Conservation (phyloP, 2,888 invertebrate genomes). For the Pediacus dermestoides region DNA sequence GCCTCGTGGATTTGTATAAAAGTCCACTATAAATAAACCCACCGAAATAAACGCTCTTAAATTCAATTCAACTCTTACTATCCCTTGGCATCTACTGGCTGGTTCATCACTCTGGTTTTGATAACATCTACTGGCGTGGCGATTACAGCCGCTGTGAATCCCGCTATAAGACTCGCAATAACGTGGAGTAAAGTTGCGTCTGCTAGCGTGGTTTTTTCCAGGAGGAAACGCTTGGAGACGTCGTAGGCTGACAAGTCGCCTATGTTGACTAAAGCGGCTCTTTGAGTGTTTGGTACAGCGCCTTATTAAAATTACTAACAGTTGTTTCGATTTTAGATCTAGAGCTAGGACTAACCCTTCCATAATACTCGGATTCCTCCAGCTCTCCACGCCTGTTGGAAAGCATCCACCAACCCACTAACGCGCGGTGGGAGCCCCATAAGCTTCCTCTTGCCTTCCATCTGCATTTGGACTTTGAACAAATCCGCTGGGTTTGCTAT, state of each 20-base stretch:
- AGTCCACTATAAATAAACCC: neutral
- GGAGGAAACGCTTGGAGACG: constrained; percentile 73
- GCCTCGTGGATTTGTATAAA: too few species aligned
- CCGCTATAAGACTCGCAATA: constrained; percentile 74
- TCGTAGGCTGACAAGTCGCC: constrained; percentile 89
- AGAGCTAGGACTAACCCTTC: constrained; percentile 70
- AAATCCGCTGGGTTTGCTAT: constrained; percentile 88
- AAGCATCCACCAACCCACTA: constrained; percentile 71
- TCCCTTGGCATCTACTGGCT: constrained; percentile 75
- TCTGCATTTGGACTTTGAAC: constrained; percentile 92
- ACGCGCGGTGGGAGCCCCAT: constrained; percentile 81
- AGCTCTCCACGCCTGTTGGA: constrained; percentile 65
- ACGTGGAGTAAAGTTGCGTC: constrained; percentile 78
- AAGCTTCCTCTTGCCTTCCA: constrained; percentile 79
- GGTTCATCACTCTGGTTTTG: constrained; percentile 93
- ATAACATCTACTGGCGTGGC: constrained; percentile 93
- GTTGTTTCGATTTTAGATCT: too few species aligned
- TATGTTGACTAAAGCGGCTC: constrained; percentile 76
- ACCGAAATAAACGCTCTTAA: neutral
- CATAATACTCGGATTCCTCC: constrained; percentile 82
- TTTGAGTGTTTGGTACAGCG: constrained; percentile 84
- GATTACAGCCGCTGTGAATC: constrained; percentile 82
- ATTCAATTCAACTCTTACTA: neutral
- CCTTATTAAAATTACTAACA: constrained; percentile 53
- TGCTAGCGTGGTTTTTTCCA: constrained; percentile 67